Evolutionary conservation across 1,140 invertebrate species (phyloP), one percentile per base, ranked within the genome.

Genomic region (Coptotermes formosanus): DNA sequence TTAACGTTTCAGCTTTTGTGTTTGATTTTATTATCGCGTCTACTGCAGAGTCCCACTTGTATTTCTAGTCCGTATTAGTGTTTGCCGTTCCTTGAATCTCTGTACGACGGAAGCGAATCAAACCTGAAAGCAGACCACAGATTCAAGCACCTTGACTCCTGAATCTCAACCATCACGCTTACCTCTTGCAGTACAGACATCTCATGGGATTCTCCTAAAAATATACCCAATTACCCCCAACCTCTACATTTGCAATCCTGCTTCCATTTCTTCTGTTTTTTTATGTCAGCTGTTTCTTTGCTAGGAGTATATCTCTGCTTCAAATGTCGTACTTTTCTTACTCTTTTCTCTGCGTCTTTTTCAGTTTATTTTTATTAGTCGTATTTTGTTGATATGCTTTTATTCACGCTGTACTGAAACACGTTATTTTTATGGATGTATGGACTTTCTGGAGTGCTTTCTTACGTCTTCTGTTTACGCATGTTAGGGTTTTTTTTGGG

Each of bases 141-240:
- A 75, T 75, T 75, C n/a, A 75, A 75, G 64, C 64, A 75, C 64
- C 0, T 75, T 75, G 64, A 30, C n/a, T 75, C 64, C 59, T 3
- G 9, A 6, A 75, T 30, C n/a, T 2, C 64, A 11, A n/a, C 64
- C 64, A 75, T 75, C 64, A 75, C 64, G 30, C 64, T 30, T 75
- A 14, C 25, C 64, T 30, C 64, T 30, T 6, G n/a, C 64, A n/a
- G 64, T 7, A 75, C 25, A 75, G 25, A 6, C 64, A 30, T 75
- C 64, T 30, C 64, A 8, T 30, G 64, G n/a, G 64, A 55, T 55
- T 16, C 64, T 16, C 7, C 19, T 75, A 25, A 25, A 75, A 75
- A 75, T 75, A 75, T 12, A 75, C 25, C 64, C 64, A 75, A 75
- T 75, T n/a, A 75, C n/a, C 64, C n/a, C n/a, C 64, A 55, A 75